phyloP scores from a whole-genome alignment of 2,888 invertebrate species.

The Drosophila testacea region DNA sequence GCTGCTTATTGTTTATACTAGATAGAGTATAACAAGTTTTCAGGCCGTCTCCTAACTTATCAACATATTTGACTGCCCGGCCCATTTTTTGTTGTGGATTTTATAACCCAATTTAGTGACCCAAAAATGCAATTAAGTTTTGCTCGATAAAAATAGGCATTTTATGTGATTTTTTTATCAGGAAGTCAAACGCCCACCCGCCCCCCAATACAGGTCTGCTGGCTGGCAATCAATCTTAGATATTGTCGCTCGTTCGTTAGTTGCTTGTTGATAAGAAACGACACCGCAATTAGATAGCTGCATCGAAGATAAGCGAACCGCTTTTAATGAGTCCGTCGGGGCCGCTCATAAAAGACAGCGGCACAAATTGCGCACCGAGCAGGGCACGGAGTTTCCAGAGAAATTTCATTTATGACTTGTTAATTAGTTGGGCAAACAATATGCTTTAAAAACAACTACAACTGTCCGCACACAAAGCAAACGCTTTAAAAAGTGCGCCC shows the following conservation, averaged over 20 bases:
- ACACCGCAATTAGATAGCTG: constrained; percentile 77
- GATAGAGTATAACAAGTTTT: constrained; percentile 7
- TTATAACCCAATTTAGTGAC: constrained; percentile 73
- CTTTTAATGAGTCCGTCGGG: constrained; percentile 67
- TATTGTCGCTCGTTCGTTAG: constrained; percentile 70
- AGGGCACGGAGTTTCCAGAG: constrained; percentile 45
- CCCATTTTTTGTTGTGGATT: constrained; percentile 42
- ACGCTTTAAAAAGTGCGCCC: constrained; percentile 8
- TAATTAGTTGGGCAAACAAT: constrained; percentile 60
- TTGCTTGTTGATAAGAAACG: constrained; percentile 69
- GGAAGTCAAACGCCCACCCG: constrained; percentile 44
- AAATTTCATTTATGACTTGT: constrained; percentile 72
- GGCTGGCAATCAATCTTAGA: constrained; percentile 76
- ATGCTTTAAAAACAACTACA: constrained; percentile 2
- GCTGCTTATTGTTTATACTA: constrained; percentile 12
- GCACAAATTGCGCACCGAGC: constrained; percentile 38
- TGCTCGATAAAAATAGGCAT: constrained; percentile 75
- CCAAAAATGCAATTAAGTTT: constrained; percentile 78
- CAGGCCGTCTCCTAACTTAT: constrained; percentile 18
- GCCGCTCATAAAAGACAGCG: constrained; percentile 61
- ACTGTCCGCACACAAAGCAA: constrained; percentile 6
- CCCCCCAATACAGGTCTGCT: constrained; percentile 33
- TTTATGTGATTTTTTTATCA: constrained; percentile 74
- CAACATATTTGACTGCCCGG: constrained; percentile 31
- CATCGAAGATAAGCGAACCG: constrained; percentile 63